A percentile compares a stretch with the other conserved stretches of the same genome.
Conservation (phyloP, 2,797 vertebrate genomes). For the Clamator glandarius region DNA sequence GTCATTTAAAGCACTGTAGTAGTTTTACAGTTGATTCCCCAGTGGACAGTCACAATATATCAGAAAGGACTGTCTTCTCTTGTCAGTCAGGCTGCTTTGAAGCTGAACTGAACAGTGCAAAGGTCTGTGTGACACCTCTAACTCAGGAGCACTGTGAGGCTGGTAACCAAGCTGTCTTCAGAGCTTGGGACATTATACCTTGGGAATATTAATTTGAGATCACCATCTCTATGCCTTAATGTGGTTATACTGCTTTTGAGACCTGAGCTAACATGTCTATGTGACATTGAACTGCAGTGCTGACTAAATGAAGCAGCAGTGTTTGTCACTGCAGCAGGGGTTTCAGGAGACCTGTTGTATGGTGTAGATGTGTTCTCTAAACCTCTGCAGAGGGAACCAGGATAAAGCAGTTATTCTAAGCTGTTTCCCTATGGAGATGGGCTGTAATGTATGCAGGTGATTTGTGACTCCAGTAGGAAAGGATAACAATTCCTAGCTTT, state of each 20-base stretch:
- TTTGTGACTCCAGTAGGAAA: slow-evolving; percentile 2
- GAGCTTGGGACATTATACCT: neutral
- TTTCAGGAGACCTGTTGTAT: neutral
- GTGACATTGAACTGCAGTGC: neutral
- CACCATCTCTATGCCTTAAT: neutral
- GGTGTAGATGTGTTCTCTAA: neutral
- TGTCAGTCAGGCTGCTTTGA: neutral
- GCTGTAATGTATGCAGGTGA: neutral
- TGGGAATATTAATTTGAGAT: neutral
- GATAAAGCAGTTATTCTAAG: slow-evolving; percentile 2
- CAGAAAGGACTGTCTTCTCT: neutral
- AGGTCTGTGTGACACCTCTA: neutral
- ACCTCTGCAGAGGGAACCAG: neutral
- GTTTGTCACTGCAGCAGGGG: neutral
- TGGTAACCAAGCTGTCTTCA: neutral
- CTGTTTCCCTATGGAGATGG: neutral
- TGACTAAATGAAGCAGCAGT: neutral
- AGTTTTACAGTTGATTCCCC: neutral
- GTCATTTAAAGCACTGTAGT: neutral
- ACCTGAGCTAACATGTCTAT: neutral
- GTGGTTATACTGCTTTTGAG: neutral
- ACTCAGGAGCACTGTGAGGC: neutral
- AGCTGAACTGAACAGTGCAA: neutral
- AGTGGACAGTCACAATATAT: neutral
- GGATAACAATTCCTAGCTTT: neutral